Percentiles rank a stretch among this genome's conserved stretches.
Evolutionary conservation across 2,888 invertebrate species (phyloP).

Genomic region (Teleogryllus oceanicus): DNA sequence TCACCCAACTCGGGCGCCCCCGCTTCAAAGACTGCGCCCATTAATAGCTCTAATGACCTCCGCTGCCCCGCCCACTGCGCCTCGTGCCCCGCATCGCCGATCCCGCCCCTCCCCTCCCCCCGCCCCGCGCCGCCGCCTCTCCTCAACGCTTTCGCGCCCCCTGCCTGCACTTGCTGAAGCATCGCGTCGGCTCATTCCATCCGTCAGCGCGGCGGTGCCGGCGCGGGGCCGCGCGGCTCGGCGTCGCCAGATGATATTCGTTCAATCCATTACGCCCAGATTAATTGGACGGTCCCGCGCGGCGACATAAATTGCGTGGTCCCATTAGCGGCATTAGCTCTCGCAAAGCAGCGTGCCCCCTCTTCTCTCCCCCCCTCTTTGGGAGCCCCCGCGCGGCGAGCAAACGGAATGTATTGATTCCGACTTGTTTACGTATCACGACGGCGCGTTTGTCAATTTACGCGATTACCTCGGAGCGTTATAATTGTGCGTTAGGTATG

Average conservation of each 20-base stretch:
- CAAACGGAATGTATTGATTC: slow-evolving; percentile 4
- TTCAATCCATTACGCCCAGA: neutral
- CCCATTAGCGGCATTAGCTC: neutral
- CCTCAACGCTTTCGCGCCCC: too few relatives aligned
- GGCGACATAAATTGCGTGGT: neutral
- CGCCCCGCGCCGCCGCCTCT: too few relatives aligned
- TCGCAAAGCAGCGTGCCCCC: too few relatives aligned
- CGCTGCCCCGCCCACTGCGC: too few relatives aligned
- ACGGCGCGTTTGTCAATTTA: slow-evolving; percentile 18
- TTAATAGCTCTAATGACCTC: too few relatives aligned
- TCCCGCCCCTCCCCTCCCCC: too few relatives aligned
- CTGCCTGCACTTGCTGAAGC: too few relatives aligned
- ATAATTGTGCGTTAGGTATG: neutral
- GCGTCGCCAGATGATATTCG: neutral
- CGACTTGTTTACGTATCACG: neutral
- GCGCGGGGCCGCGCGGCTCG: neutral
- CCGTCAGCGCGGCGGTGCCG: neutral
- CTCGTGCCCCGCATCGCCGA: too few relatives aligned
- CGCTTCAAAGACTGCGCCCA: too few relatives aligned
- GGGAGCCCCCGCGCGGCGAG: neutral
- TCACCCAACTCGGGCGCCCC: too few relatives aligned
- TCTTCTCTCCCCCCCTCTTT: neutral
- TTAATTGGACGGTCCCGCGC: neutral
- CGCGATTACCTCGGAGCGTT: neutral
- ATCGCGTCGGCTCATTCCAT: too few relatives aligned